Evolutionary conservation across 2,113 vertebrate species (phyloP).

Genomic region (Asarcornis scutulata): DNA sequence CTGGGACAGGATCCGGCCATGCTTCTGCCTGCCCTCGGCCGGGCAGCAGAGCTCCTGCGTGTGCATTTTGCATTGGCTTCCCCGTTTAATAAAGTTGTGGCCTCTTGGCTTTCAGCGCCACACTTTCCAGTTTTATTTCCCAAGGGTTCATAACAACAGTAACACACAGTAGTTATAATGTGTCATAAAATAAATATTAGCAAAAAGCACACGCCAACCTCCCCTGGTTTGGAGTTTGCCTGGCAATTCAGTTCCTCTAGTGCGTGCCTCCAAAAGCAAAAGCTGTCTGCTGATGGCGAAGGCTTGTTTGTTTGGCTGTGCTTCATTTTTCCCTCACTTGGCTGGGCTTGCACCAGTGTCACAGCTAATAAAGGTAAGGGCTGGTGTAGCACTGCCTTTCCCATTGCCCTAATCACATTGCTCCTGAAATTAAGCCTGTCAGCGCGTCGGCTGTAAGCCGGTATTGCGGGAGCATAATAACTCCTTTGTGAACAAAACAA

Average conservation of each 20-base stretch:
- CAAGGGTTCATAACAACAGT: constrained; percentile 52
- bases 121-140: constrained; percentile 67
- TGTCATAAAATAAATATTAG: constrained; percentile 73
- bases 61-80: background rate
- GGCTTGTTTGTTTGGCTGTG: background rate
- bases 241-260: background rate
- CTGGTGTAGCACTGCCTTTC: background rate
- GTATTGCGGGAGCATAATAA: constrained; percentile 60
- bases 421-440: constrained; percentile 56
- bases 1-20: background rate
- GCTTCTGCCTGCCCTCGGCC: background rate
- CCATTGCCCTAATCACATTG: constrained; percentile 33
- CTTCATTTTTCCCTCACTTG: background rate
- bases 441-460: constrained; percentile 39
- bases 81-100: constrained; percentile 69
- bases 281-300: background rate
- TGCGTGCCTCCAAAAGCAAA: background rate
- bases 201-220: background rate
- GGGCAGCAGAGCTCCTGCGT: background rate
- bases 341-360: background rate
- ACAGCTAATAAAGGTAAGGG: constrained; percentile 67
- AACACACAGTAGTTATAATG: constrained; percentile 50
- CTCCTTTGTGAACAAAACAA: constrained; percentile 74
- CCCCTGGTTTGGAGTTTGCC: background rate
- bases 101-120: constrained; percentile 53